Percentiles rank a stretch among this genome's conserved stretches.
Conservation (phyloP, 2,888 invertebrate genomes). For the Panopea generosa region DNA sequence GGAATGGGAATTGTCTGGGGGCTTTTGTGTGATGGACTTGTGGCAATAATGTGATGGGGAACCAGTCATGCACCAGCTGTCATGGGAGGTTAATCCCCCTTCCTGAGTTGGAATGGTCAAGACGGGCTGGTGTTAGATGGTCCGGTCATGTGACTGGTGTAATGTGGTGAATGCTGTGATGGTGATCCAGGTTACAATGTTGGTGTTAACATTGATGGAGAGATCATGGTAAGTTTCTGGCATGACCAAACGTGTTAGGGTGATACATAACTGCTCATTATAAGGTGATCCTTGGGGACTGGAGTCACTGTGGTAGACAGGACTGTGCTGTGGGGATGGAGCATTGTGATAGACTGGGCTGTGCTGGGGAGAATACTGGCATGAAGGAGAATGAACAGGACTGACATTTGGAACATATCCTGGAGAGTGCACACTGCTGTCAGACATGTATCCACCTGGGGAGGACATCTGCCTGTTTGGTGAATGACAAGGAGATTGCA, state of each 20-base stretch:
- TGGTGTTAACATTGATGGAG: constrained; percentile 45
- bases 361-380: constrained; percentile 61
- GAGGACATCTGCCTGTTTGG: constrained; percentile 50
- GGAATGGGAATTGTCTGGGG: constrained; percentile 58
- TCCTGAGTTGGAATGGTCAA: constrained; percentile 67
- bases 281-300: constrained; percentile 43
- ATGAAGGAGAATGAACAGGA: constrained; percentile 51
- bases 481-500: constrained; percentile 49
- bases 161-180: constrained; percentile 37
- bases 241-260: constrained; percentile 1
- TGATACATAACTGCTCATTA: constrained; percentile 19
- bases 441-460: constrained; percentile 57
- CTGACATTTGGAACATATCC: constrained; percentile 53
- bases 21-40: constrained; percentile 51
- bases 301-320: constrained; percentile 50
- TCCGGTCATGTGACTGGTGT: constrained; percentile 36
- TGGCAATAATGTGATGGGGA: constrained; percentile 50
- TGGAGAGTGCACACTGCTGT: constrained; percentile 50
- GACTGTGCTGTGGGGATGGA: constrained; percentile 54
- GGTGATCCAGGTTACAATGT: constrained; percentile 31
- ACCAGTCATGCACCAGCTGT: constrained; percentile 57
- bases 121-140: constrained; percentile 42
- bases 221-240: constrained; percentile 41
- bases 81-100: constrained; percentile 62
- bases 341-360: constrained; percentile 50